Conservation (phyloP, 1,140 invertebrate genomes). For the Scaptomyza montana region DNA sequence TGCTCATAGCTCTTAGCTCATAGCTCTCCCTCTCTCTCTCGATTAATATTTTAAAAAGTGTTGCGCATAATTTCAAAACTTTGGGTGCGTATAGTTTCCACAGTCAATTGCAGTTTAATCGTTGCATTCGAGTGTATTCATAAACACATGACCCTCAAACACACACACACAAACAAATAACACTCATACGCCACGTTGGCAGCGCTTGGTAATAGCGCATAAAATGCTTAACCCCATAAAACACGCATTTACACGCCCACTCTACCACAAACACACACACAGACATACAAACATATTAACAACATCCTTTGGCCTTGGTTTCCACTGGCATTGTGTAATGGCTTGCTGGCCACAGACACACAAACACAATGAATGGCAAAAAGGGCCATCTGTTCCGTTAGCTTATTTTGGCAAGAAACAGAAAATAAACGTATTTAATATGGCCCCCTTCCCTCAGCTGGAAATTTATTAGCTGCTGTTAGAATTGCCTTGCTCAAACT, state of each 20-base stretch:
- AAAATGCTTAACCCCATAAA: constrained; percentile 60
- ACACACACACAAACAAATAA: constrained; percentile 25
- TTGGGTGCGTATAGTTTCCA: constrained; percentile 18
- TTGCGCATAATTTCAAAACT: constrained; percentile 68
- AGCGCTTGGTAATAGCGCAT: constrained; percentile 55
- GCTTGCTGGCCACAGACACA: constrained; percentile 26
- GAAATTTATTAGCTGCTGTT: constrained; percentile 40
- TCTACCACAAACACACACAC: constrained; percentile 19
- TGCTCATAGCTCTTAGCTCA: neutral
- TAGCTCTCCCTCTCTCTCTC: constrained; percentile 41
- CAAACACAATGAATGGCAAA: constrained; percentile 7
- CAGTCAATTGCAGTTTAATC: constrained; percentile 59
- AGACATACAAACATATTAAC: constrained; percentile 29
- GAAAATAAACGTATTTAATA: constrained; percentile 39
- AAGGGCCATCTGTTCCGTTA: constrained; percentile 21
- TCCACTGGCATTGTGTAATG: constrained; percentile 32
- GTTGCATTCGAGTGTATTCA: constrained; percentile 43
- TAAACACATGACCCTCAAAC: constrained; percentile 30
- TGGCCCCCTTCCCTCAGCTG: constrained; percentile 1
- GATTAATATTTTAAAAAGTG: constrained; percentile 68
- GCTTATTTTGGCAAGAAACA: constrained; percentile 15
- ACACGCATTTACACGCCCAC: constrained; percentile 26
- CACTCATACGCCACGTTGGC: constrained; percentile 66
- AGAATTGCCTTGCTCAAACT: constrained; percentile 1
- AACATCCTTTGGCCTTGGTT: constrained; percentile 35